Evolutionary conservation across 2,888 invertebrate species (phyloP).

Genomic region (Lamellibrachia satsuma): DNA sequence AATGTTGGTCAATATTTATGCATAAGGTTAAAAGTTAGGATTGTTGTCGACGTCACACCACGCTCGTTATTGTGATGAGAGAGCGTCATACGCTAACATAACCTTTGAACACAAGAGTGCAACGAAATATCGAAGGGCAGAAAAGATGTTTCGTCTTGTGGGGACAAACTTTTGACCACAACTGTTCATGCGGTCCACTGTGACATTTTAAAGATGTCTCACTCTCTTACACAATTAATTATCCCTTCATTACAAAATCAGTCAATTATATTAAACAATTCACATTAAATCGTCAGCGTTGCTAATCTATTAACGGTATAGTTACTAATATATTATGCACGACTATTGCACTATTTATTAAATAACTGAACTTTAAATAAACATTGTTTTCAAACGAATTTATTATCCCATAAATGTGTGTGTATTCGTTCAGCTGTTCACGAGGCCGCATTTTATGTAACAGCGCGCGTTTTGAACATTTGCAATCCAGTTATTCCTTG

Average conservation of each 20-base stretch:
- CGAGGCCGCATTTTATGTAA: neutral
- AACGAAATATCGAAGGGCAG: too few species aligned
- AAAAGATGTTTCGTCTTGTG: too few species aligned
- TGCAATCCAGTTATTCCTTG: neutral
- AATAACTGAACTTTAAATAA: neutral
- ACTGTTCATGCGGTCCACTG: neutral
- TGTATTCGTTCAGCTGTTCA: neutral
- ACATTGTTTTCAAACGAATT: neutral
- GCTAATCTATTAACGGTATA: neutral
- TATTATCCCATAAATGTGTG: neutral
- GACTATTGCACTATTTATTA: neutral
- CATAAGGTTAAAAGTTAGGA: neutral
- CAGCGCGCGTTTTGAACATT: neutral
- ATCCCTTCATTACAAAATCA: neutral
- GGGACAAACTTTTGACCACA: too few species aligned
- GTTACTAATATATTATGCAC: too few species aligned
- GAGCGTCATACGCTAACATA: neutral
- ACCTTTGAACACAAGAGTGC: too few species aligned
- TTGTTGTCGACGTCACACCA: too few species aligned
- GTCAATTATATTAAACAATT: neutral
- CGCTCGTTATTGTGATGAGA: neutral
- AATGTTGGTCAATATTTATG: neutral
- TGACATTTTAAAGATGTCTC: neutral
- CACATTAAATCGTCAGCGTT: neutral
- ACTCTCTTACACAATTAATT: neutral